Evolutionary conservation across 2,113 vertebrate genomes (phyloP), one percentile per base, ranked within the genome.

Genomic region (Noctilio leporinus): DNA sequence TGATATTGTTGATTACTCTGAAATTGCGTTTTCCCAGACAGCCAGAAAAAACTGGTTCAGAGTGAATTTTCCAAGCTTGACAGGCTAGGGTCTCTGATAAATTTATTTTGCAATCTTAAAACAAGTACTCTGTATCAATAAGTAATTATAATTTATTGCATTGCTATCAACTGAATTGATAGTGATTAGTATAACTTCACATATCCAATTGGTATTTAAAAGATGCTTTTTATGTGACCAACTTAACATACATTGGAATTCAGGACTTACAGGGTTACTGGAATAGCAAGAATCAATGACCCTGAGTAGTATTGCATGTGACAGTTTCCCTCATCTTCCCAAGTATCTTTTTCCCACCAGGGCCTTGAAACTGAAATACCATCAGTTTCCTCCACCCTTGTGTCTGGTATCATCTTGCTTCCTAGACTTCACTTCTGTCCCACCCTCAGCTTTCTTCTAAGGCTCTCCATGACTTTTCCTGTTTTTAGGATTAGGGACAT

Each of bases 1-100:
- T 96, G 55, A 72, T 96, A 53, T 81, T 97, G 81, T 95, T 97
- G 96, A 96, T 97, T 72, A 59, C 81, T 95, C 97, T 93, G 91
- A 96, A 97, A 98, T 93, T 97, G 69, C 70, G 43, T 89, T 97
- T 97, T 93, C 78, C 69, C 75, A 1, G 93, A 88, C 55, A 95
- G 92, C 83, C 45, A 86, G 67, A 97, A 97, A 97, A 97, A 51
- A 67, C 57, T 97, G 92, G 35, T 89, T 67, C 97, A 94, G 33
- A 92, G 28, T 95, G 88, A 85, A 4, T 80, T 96, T 97, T 89
- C 78, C 57, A 96, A 73, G 35, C 22, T 72, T 94, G 53, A 62
- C 47, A 55, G 49, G 10, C 33, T 47, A 17, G 16, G 64, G 33
- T 43, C 33, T 64, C 8, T 85, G 24, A 77, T 89, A 57, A 89